Base-by-base conservation (phyloP, 2,797 vertebrate genomes). In the Limosa lapponica region DNA sequence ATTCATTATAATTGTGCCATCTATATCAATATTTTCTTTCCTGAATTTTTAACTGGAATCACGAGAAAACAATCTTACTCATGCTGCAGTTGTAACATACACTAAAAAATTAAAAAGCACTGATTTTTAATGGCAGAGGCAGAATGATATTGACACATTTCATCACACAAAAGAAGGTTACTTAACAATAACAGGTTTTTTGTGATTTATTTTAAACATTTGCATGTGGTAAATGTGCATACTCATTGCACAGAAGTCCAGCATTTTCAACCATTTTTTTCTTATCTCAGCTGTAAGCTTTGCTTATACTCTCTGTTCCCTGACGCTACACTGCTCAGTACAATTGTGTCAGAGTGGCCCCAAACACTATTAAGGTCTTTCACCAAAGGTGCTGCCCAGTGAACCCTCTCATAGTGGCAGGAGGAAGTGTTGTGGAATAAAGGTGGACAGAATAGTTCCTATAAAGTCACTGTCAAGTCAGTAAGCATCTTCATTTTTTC, bases 41-140 rank as follows among this genome's bases (percentile, higher is more conserved):
- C n/a, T 59, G 39, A 58, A 52, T 59, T 90, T 96, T 87, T 71
- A 95, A 78, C 10, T 39, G 59, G 34, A 70, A 92, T 19, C 23
- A 82, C 1, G 0, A 87, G 24, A 64, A 89, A 43, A 82, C 20
- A 82, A 48, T 66, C 19, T 49, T 39, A 69, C 4, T 70, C 10
- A 66, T 10, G 13, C 46, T 70, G 24, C n/a, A 59, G n/a, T 32
- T 82, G 19, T 32, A 85, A 82, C 11, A 44, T 16, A 55, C 9
- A 32, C 36, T 34, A 48, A 91, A 89, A 75, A 64, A 36, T 22
- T 7, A 44, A 79, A 91, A 93, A 43, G 15, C 24, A 44, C 1
- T 6, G 17, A 69, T 18, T 34, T 82, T 34, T 86, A 13, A 28
- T 27, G 10, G 57, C 16, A 71, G n/a, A 66, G 59, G 28, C 27